phyloP scores from a whole-genome alignment of 2,888 invertebrate species.

The Leistus spinibarbis region DNA sequence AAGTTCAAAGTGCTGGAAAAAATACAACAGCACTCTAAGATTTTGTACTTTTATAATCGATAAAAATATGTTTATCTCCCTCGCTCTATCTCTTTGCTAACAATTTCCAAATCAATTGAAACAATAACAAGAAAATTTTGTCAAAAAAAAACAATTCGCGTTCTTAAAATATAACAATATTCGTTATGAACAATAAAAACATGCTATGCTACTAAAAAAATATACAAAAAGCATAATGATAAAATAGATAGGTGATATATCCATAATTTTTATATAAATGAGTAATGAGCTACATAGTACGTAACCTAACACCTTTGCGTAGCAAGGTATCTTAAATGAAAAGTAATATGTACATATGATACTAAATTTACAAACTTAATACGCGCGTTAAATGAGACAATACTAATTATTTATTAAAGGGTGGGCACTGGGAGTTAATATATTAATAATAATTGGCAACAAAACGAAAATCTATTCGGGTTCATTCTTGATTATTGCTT shows the following conservation, averaged over 20 bases:
- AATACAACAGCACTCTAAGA: slow-evolving; percentile 40
- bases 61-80: slow-evolving; percentile 34
- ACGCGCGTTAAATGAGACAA: background rate
- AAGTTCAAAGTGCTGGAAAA: slow-evolving; percentile 34
- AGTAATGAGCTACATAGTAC: background rate
- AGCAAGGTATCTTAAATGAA: background rate
- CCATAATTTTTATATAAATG: background rate
- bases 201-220: slow-evolving; percentile 23
- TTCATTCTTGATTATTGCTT: slow-evolving; percentile 19
- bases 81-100: slow-evolving; percentile 22
- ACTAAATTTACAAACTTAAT: background rate
- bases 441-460: background rate
- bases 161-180: slow-evolving; percentile 31
- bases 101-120: slow-evolving; percentile 34
- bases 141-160: slow-evolving; percentile 29
- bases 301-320: background rate
- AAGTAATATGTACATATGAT: background rate
- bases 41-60: slow-evolving; percentile 40
- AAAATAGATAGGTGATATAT: background rate
- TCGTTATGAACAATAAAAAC: slow-evolving; percentile 35
- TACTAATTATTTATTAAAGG: background rate
- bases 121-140: slow-evolving; percentile 33
- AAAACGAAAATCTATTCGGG: slow-evolving; percentile 9
- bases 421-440: background rate
- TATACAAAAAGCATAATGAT: slow-evolving; percentile 30